A percentile compares a stretch with the other conserved stretches of the same genome.
Evolutionary conservation across 2,113 vertebrate genomes (phyloP).

Genomic region (Vulpes ferrilata): DNA sequence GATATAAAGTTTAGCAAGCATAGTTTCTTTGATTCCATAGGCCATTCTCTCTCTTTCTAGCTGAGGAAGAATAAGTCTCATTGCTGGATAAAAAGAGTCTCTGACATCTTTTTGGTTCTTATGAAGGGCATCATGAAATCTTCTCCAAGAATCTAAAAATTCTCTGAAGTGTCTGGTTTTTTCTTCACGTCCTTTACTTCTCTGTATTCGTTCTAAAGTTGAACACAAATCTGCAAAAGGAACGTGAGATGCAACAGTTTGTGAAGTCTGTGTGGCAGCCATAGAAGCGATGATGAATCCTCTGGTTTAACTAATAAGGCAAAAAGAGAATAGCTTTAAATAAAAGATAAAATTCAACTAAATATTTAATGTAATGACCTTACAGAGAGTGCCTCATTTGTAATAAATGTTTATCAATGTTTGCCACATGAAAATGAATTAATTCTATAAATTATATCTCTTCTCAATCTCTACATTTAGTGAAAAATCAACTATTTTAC

Average conservation of each 20-base stretch:
- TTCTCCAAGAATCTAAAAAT: constrained; percentile 96
- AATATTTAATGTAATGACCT: background rate
- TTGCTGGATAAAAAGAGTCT: constrained; percentile 97
- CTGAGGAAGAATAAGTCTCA: constrained; percentile 96
- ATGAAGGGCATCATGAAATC: constrained; percentile 95
- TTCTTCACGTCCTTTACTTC: constrained; percentile 91
- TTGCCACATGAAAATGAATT: background rate
- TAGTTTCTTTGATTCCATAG: constrained; percentile 98
- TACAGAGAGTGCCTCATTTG: background rate
- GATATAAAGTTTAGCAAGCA: constrained; percentile 98
- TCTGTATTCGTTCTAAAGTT: constrained; percentile 95
- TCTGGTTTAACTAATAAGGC: constrained; percentile 60
- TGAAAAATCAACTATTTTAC: background rate
- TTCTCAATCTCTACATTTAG: background rate
- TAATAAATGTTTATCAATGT: background rate
- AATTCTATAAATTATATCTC: background rate
- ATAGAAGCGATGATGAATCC: constrained; percentile 82
- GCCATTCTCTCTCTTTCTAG: constrained; percentile 97
- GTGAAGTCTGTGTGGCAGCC: constrained; percentile 74
- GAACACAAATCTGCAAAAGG: constrained; percentile 95
- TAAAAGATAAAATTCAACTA: background rate
- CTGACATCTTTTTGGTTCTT: constrained; percentile 89
- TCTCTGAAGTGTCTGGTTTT: constrained; percentile 92
- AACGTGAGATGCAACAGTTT: constrained; percentile 92
- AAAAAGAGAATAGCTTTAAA: constrained; percentile 5